phyloP scores from a whole-genome alignment of 2,888 invertebrate genomes.

The Acanthosoma haemorrhoidale region DNA sequence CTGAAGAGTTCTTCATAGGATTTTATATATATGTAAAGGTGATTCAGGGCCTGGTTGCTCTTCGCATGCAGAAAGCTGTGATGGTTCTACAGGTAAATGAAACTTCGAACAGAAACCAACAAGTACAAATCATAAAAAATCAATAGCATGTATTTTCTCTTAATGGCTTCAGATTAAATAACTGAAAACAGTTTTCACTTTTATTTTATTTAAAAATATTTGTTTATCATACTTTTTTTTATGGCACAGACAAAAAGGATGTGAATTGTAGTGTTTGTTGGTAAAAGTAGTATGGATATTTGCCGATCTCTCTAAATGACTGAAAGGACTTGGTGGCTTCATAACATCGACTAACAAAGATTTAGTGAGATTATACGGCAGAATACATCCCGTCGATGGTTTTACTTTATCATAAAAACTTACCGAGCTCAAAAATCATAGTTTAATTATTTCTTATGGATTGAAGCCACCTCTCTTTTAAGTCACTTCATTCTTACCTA shows the following conservation, averaged over 20 bases:
- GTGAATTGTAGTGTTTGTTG: slow-evolving; percentile 14
- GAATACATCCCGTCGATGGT: no score
- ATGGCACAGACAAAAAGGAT: slow-evolving; percentile 10
- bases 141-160: slow-evolving; percentile 13
- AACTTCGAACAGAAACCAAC: slow-evolving; percentile 21
- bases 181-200: slow-evolving; percentile 6
- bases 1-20: background rate
- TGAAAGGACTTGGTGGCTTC: no score
- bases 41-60: slow-evolving; percentile 65
- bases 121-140: slow-evolving; percentile 31
- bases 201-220: background rate
- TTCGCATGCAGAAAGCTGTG: slow-evolving; percentile 88
- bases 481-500: no score
- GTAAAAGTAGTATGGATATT: background rate
- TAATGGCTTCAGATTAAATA: slow-evolving; percentile 16
- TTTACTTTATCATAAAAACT: no score
- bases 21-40: slow-evolving; percentile 40
- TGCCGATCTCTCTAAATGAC: no score
- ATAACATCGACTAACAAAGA: background rate
- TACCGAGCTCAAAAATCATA: no score
- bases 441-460: no score
- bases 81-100: slow-evolving; percentile 76
- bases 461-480: no score
- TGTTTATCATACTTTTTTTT: background rate
- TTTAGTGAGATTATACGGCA: no score